Evolutionary conservation across 2,888 invertebrate species (phyloP), one percentile per base, ranked within the genome.

Genomic region (Blastobasis lacticolella): DNA sequence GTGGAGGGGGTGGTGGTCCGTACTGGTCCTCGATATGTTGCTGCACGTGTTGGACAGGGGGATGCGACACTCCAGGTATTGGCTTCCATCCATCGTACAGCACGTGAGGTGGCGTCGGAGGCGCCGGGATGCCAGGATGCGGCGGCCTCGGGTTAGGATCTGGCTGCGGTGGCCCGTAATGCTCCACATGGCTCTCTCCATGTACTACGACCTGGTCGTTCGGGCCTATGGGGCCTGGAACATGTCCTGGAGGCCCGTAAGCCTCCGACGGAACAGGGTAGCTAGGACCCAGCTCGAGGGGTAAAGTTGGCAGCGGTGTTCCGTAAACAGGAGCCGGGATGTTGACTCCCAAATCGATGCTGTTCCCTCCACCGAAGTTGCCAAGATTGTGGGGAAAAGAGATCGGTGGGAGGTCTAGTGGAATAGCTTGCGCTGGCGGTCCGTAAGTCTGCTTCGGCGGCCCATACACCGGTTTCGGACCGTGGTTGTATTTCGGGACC

Each of bases 11-110:
- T 0, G 82, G 82, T 0, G 78, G 76, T 4, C 84, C 81, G 50
- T 85, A 75, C 51, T 86, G 74, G 56, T 83, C 75, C 10, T 67
- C 69, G 9, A 73, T 57, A 23, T 66, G 64, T 45, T 59, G 53
- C 55, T 63, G 64, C 49, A 66, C 61, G 5, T 72, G 71, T 6
- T 75, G 73, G 5, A 65, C 55, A 71, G 61, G 79, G 0, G 93
- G 90, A 40, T 75, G 67, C 0, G 88, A 84, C 0, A 85, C 62
- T 0, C 94, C 94, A 6, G 94, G 92, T 54, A 95, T 95, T 23
- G 95, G 95, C 69, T 93, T 94, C 95, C 95, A 95, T 37, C 95
- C 95, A 62, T 95, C 95, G 66, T 95, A 95, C 49, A 93, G 87
- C 40, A 94, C 91, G 69, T 92, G 90, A 5, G 94, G 91, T 5